Base-by-base conservation (phyloP, 2,113 vertebrate species). In the Abramis brama region DNA sequence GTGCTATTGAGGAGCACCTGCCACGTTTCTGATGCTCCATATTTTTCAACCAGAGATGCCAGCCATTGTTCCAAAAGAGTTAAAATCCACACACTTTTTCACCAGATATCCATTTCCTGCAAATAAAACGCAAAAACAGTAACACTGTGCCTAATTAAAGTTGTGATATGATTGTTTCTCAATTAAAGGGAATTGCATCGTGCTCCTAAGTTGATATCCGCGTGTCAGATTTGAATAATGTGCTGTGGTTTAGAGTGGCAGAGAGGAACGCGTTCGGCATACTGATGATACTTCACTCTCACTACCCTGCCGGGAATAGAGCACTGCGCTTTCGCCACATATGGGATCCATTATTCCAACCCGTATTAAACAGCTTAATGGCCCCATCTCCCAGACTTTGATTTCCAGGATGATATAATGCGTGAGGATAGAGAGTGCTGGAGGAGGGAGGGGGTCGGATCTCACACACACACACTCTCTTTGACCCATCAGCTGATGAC, bases 161-260 rank as follows among this genome's bases (percentile, higher is more conserved):
- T 81, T 57, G 27, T 87, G 78, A 91, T 92, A 86, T 87, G 85
- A 92, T 89, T 91, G 82, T 79, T 86, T 90, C 82, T 92, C 88
- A 89, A 90, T 93, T 91, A 93, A 90, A 84, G 52, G 83, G 86
- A 89, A 84, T 85, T 77, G 88, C 88, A 86, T 90, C 23, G 71
- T 1, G 9, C 78, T 76, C 36, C 88, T 87, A 84, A 82, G 85
- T 85, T 86, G 90, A 92, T 91, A 91, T 92, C 84, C 89, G 79
- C 45, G 45, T 91, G 90, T 91, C 92, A 91, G 78, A 90, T 90
- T 86, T 91, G 91, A 92, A 88, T 90, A 87, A 92, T 85, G 88
- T 86, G 52, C 89, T 88, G 85, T 57, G 68, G 68, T 83, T 87
- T 57, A 89, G 62, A 84, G 82, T 86, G 88, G 79, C 77, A 87